phyloP scores from a whole-genome alignment of 30 jellyfish, hydroid and myxozoan species.

The Turritopsis dohrnii region DNA sequence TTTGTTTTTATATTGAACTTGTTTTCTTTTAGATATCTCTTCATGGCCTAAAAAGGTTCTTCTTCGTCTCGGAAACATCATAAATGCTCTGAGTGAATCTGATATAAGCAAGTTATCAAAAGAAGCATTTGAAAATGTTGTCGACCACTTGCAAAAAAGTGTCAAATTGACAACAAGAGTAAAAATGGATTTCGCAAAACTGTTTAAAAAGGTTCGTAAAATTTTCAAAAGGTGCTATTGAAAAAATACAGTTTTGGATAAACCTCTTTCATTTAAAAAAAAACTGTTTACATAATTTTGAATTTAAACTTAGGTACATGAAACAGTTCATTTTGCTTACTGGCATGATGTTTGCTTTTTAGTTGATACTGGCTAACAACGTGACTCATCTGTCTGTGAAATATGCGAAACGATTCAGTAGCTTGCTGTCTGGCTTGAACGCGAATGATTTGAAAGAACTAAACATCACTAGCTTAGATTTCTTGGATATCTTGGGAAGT shows the following conservation, averaged over 20 bases:
- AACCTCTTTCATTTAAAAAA: too few species aligned
- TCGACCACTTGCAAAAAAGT: constrained; percentile 14
- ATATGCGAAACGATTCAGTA: constrained; percentile 31
- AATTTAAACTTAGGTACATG: too few species aligned
- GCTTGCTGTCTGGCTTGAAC: constrained; percentile 56
- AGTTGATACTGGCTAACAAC: constrained; percentile 48
- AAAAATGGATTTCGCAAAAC: not conserved
- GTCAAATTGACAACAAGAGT: not conserved
- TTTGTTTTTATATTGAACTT: not conserved
- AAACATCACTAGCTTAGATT: constrained; percentile 38
- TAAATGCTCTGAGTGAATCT: constrained; percentile 41
- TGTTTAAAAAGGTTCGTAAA: constrained; percentile 12
- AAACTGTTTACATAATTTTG: too few species aligned
- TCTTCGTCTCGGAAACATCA: constrained; percentile 53
- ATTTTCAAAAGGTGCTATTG: too few species aligned
- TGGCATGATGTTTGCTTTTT: too few species aligned
- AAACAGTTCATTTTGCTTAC: too few species aligned
- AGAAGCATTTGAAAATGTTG: constrained; percentile 47
- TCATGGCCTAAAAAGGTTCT: constrained; percentile 66
- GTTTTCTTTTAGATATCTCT: constrained; percentile 44
- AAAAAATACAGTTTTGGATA: not conserved
- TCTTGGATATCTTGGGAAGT: constrained; percentile 59
- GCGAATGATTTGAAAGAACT: constrained; percentile 45
- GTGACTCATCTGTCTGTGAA: constrained; percentile 33
- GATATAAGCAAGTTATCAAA: constrained; percentile 44